Conservation (phyloP, 1,140 invertebrate species). For the Listronotus oregonensis region DNA sequence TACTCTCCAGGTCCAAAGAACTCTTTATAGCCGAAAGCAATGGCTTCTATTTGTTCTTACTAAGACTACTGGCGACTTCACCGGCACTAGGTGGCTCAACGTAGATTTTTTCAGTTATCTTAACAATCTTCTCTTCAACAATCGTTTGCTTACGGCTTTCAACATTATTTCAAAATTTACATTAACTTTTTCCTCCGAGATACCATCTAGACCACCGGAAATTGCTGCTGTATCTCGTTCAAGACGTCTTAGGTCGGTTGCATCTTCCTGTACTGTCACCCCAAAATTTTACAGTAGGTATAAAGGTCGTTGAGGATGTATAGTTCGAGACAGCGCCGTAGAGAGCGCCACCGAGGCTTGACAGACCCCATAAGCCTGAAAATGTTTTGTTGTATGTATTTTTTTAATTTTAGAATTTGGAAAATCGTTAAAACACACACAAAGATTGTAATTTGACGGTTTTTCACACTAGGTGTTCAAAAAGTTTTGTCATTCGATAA, state of each 20-base stretch:
- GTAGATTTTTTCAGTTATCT: conserved; percentile 33
- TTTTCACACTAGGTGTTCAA: no score
- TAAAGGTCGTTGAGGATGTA: conserved; percentile 3
- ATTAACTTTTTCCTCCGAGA: no score
- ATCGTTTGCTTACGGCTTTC: neutral
- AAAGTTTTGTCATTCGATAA: no score
- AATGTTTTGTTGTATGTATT: conserved; percentile 4
- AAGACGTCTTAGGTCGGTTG: neutral
- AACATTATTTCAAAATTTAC: no score
- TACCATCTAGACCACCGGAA: neutral
- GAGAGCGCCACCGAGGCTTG: conserved; percentile 32
- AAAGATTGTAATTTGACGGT: neutral
- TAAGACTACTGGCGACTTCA: conserved; percentile 43
- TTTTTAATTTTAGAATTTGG: conserved; percentile 4
- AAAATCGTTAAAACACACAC: neutral
- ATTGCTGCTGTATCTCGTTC: neutral
- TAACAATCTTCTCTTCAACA: conserved; percentile 29
- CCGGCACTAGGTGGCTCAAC: conserved; percentile 23
- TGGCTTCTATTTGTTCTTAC: conserved; percentile 54
- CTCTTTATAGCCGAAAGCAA: conserved; percentile 51
- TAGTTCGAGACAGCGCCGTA: conserved; percentile 33
- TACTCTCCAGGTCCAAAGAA: conserved; percentile 35
- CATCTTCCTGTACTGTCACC: neutral
- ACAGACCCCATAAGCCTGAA: conserved; percentile 43
- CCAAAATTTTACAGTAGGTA: neutral